A percentile compares a stretch with the other conserved stretches of the same genome.
These are phyloP conservation scores for Hyperoplus lanceolatus DNA, from an alignment of 2,797 vertebrate species.

Conservation along the genomic window DNA sequence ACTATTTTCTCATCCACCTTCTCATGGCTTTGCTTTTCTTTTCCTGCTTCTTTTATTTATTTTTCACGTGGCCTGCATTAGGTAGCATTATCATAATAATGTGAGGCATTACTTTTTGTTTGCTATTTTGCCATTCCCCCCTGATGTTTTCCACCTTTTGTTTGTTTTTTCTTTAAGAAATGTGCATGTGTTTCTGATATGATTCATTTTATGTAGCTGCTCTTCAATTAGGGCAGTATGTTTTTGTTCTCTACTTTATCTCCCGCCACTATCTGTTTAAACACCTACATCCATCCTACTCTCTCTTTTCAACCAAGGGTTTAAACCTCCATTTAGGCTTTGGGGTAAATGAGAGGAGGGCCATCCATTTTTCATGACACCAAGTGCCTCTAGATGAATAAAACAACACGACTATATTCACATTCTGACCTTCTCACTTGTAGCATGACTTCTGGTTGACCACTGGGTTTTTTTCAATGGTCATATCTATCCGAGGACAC, in stretches of 20 bases:
- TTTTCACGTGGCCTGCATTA: background rate
- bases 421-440: constrained; percentile 74
- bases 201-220: background rate
- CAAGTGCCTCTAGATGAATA: constrained; percentile 75
- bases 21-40: constrained; percentile 5
- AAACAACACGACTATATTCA: constrained; percentile 71
- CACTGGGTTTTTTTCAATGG: background rate
- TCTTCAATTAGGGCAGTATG: too few species aligned
- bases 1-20: constrained; percentile 29
- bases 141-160: background rate
- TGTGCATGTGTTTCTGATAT: background rate
- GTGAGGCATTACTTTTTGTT: background rate
- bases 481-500: background rate
- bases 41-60: background rate
- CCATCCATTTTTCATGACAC: constrained; percentile 83
- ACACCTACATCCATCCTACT: constrained; percentile 51
- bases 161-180: background rate
- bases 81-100: constrained; percentile 3
- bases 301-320: constrained; percentile 73
- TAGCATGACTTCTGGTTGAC: constrained; percentile 56
- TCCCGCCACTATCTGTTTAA: constrained; percentile 22
- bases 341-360: constrained; percentile 74
- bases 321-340: constrained; percentile 77
- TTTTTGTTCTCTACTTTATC: background rate
- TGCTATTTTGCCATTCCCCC: background rate